Evolutionary conservation across 1,140 invertebrate species (phyloP), one percentile per base, ranked within the genome.

Genomic region (Aradophagus sp.): DNA sequence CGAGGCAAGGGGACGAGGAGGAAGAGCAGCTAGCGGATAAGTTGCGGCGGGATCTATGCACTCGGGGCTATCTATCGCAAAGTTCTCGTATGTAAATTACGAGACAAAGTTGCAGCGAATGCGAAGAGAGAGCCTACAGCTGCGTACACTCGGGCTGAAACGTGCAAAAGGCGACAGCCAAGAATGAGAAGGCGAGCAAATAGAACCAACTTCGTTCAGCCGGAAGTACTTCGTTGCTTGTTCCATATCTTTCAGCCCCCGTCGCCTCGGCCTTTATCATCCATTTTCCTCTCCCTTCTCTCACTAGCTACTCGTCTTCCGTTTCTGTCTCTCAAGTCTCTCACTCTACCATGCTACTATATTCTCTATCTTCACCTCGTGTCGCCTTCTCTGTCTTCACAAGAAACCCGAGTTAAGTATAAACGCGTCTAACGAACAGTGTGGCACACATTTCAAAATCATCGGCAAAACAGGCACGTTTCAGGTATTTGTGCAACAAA

Each of bases 31-130:
- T n/a, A n/a, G n/a, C n/a, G n/a, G n/a, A n/a, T n/a, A 55, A 65
- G 50, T 65, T 56, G 42, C 20, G 31, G 38, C 19, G 15, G 13
- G 20, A 31, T 31, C 29, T 52, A 39, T 48, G 38, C 44, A 61
- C 55, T 53, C 26, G 50, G 34, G 53, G 48, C 39, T 53, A 53
- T 55, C 53, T 59, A 53, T 59, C 32, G 35, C 31, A 5, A 59
- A 67, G 63, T 67, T 61, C 38, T 45, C 55, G 16, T 68, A 68
- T 68, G 65, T 61, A 68, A 68, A 68, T 59, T 59, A 53, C 53
- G 39, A 47, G 47, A 42, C 42, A 58, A 58, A 58, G 48, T 58
- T 67, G 36, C 13, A 16, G 53, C 44, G 44, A 67, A 58, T n/a
- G n/a, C n/a, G n/a, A n/a, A n/a, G n/a, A 48, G 26, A 52, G 29